phyloP scores from a whole-genome alignment of 2,113 vertebrate species.

The Dolichotis patagonum region DNA sequence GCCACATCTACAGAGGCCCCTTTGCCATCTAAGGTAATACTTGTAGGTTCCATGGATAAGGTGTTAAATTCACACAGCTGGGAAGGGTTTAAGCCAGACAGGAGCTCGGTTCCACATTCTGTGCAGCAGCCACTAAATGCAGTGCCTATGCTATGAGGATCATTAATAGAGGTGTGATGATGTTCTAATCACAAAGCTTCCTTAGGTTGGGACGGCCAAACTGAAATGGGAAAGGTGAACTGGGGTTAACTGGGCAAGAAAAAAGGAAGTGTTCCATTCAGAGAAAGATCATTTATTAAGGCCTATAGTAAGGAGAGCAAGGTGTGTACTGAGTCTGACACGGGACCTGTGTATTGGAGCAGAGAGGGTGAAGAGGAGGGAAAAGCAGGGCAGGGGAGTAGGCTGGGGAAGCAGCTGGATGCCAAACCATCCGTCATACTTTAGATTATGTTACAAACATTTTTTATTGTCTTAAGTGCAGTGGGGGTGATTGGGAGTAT shows the following conservation, averaged over 20 bases:
- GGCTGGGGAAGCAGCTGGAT: background rate
- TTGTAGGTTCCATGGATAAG: background rate
- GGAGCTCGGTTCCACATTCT: background rate
- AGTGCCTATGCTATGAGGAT: too few relatives aligned
- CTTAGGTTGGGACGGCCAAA: background rate
- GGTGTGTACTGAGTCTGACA: background rate
- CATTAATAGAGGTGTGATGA: too few relatives aligned
- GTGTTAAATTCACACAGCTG: background rate
- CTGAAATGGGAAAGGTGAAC: background rate
- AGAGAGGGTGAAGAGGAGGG: background rate
- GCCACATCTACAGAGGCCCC: background rate
- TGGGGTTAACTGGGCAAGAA: background rate
- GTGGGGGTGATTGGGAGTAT: background rate
- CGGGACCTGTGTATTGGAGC: background rate
- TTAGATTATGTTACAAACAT: background rate
- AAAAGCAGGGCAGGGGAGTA: background rate
- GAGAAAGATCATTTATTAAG: background rate
- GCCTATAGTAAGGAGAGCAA: background rate
- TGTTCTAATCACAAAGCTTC: background rate
- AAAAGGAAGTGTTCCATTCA: background rate
- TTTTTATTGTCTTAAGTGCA: constrained; percentile 17
- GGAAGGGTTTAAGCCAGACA: background rate
- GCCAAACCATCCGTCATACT: background rate
- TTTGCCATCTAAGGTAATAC: background rate
- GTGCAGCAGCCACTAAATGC: background rate